These are phyloP conservation scores for Muschampia plurimacula DNA, from an alignment of 2,888 invertebrate genomes.

Conservation along the genomic window DNA sequence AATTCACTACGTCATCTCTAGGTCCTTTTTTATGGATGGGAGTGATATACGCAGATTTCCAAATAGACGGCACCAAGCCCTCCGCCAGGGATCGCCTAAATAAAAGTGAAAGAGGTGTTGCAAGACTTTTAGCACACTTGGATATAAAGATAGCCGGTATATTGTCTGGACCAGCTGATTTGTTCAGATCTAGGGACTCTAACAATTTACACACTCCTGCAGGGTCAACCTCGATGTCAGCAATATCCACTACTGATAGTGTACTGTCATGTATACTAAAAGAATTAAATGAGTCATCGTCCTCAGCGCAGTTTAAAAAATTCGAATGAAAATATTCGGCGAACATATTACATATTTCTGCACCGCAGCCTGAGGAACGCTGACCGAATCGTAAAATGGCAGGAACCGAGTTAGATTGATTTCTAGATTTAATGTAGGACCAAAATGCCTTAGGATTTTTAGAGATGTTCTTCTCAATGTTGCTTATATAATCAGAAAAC, in stretches of 20 bases:
- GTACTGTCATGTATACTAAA: neutral
- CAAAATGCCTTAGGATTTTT: constrained; percentile 20
- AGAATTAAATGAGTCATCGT: neutral
- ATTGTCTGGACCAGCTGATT: constrained; percentile 20
- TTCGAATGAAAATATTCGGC: constrained; percentile 15
- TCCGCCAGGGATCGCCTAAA: constrained; percentile 13
- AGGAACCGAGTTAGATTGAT: constrained; percentile 5
- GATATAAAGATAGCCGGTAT: constrained; percentile 9
- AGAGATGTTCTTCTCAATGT: constrained; percentile 9
- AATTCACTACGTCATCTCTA: neutral
- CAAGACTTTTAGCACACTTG: neutral
- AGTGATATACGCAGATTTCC: constrained; percentile 23
- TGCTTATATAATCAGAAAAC: neutral
- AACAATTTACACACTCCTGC: neutral
- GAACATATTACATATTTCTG: constrained; percentile 22
- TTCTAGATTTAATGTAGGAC: constrained; percentile 24
- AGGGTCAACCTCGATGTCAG: neutral
- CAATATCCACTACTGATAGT: constrained; percentile 6
- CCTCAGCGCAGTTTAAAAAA: neutral
- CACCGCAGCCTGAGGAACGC: neutral
- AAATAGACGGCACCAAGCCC: constrained; percentile 3
- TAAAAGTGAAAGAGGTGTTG: neutral
- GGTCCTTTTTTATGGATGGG: constrained; percentile 21
- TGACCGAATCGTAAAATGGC: neutral
- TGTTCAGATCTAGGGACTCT: neutral